A percentile compares a stretch with the other conserved stretches of the same genome.
phyloP scores from a whole-genome alignment of 2,888 invertebrate species.

The Plagodis dolabraria region DNA sequence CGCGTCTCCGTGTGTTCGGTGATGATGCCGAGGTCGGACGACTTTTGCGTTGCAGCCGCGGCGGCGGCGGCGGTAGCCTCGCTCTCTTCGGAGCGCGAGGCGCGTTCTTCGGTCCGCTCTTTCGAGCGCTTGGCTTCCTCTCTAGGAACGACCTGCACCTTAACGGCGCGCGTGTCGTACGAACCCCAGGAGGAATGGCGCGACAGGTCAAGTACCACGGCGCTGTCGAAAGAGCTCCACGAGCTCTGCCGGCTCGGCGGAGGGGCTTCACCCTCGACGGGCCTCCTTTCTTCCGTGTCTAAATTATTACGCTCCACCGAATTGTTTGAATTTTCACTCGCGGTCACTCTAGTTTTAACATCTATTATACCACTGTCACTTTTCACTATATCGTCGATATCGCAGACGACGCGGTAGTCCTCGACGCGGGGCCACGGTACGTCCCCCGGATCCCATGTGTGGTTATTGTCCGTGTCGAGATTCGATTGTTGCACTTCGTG shows the following conservation, averaged over 20 bases:
- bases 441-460: slow-evolving; percentile 89
- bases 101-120: slow-evolving; percentile 57
- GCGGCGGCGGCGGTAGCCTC: slow-evolving; percentile 39
- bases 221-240: slow-evolving; percentile 92
- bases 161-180: slow-evolving; percentile 85
- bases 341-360: slow-evolving; percentile 63
- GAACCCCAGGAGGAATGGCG: slow-evolving; percentile 94
- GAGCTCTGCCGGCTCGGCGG: slow-evolving; percentile 88
- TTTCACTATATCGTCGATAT: slow-evolving; percentile 77
- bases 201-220: slow-evolving; percentile 89
- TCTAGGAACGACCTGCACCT: slow-evolving; percentile 45
- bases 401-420: slow-evolving; percentile 58
- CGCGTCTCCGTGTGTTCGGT: slow-evolving; percentile 33
- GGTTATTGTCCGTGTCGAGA: slow-evolving; percentile 79
- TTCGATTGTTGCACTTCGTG: slow-evolving; percentile 59
- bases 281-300: slow-evolving; percentile 78
- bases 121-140: slow-evolving; percentile 55
- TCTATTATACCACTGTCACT: slow-evolving; percentile 81
- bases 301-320: slow-evolving; percentile 87
- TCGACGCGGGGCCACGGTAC: slow-evolving; percentile 53
- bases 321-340: slow-evolving; percentile 89
- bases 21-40: slow-evolving; percentile 29
- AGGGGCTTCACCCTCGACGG: slow-evolving; percentile 59
- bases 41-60: slow-evolving; percentile 43
- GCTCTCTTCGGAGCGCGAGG: neutral